Percentiles rank a stretch among this genome's conserved stretches.
Evolutionary conservation across 1,140 invertebrate species (phyloP).

Genomic region (Panonychus citri): DNA sequence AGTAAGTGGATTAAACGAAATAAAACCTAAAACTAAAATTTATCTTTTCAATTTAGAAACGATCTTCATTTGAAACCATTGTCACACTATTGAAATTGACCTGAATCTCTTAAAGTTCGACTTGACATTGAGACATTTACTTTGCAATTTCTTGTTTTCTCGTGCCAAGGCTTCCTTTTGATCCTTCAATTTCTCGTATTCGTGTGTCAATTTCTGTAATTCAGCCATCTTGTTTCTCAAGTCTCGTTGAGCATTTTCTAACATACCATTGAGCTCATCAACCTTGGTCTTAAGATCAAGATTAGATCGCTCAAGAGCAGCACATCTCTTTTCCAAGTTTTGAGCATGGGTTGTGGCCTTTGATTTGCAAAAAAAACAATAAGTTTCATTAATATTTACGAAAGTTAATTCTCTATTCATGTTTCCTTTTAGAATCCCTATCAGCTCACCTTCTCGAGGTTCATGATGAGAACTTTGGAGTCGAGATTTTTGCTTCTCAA

Average conservation of each 20-base stretch:
- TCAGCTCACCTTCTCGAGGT: slow-evolving; percentile 62
- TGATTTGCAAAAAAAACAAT: too few relatives aligned
- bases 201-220: slow-evolving; percentile 55
- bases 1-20: too few relatives aligned
- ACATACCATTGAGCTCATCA: slow-evolving; percentile 64
- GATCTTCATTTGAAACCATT: slow-evolving; percentile 59
- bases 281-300: slow-evolving; percentile 43
- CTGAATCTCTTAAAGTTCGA: slow-evolving; percentile 62
- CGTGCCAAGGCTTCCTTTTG: slow-evolving; percentile 64
- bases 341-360: slow-evolving; percentile 72
- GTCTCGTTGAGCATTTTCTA: slow-evolving; percentile 70
- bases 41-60: slow-evolving; percentile 43
- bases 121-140: slow-evolving; percentile 75
- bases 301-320: slow-evolving; percentile 70
- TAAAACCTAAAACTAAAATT: too few relatives aligned
- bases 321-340: slow-evolving; percentile 69
- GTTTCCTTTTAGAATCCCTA: too few relatives aligned
- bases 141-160: slow-evolving; percentile 84
- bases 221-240: slow-evolving; percentile 65
- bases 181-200: slow-evolving; percentile 80
- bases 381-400: too few relatives aligned
- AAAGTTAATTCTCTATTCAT: too few relatives aligned
- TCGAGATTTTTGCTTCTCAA: slow-evolving; percentile 85
- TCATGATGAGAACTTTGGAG: slow-evolving; percentile 82
- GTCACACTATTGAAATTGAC: slow-evolving; percentile 74